Conservation (phyloP, 2,888 invertebrate genomes). For the Nasonovia ribisnigri region DNA sequence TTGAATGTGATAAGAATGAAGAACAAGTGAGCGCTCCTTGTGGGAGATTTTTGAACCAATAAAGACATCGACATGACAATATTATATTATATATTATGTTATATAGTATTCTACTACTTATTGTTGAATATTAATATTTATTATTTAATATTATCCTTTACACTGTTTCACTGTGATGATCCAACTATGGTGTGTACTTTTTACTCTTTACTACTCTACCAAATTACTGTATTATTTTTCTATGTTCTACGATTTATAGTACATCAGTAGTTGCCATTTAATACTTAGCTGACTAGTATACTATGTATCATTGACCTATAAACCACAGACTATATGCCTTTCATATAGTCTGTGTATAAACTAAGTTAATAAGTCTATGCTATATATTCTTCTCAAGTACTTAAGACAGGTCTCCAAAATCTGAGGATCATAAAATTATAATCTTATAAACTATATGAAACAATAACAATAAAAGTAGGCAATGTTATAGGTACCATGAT, state of each 20-base stretch:
- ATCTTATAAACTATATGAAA: not conserved
- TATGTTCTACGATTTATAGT: too few relatives aligned
- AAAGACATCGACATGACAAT: not conserved
- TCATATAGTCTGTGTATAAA: too few relatives aligned
- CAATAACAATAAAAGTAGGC: not conserved
- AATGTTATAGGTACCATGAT: not conserved
- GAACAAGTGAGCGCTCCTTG: not conserved
- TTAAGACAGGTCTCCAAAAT: not conserved
- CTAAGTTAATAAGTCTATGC: not conserved
- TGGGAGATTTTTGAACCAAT: not conserved
- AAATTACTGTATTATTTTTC: not conserved
- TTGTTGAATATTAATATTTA: not conserved
- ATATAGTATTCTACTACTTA: too few relatives aligned
- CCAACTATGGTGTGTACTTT: not conserved
- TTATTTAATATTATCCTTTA: not conserved
- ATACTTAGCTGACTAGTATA: too few relatives aligned
- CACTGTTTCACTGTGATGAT: not conserved
- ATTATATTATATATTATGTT: not conserved
- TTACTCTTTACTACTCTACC: not conserved
- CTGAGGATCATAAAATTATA: not conserved
- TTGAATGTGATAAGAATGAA: conserved; percentile 1
- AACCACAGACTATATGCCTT: too few relatives aligned
- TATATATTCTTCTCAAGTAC: not conserved
- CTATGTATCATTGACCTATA: too few relatives aligned
- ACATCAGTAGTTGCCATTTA: too few relatives aligned